Evolutionary conservation across 2,888 invertebrate genomes (phyloP), one percentile per base, ranked within the genome.

Genomic region (Ennomos erosarius): DNA sequence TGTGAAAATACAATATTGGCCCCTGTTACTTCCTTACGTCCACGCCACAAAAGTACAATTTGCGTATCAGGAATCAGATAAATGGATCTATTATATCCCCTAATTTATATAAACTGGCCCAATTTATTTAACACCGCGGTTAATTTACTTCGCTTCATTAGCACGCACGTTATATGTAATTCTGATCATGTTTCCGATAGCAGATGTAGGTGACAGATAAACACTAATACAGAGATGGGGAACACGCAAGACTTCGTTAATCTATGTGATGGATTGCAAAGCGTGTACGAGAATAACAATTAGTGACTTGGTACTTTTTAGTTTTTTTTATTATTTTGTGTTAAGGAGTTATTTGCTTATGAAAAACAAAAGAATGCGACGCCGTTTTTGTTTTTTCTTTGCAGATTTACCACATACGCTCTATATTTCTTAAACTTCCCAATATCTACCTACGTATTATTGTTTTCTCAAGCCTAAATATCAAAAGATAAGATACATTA

Each of bases 121-220:
- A 39, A 51, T 51, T 57, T 43, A 52, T 26, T 42, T 26, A 42
- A 50, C 49, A 36, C 35, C 11, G 10, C 46, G 13, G 33, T 43
- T 52, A 52, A 48, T 58, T 43, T 47, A 50, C 39, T 49, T 45
- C 8, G 33, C 37, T 51, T 37, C 33, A 52, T 43, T 43, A 43
- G n/a, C 45, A 47, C 57, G 48, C 50, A 50, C 44, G 11, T 44
- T 55, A 48, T 10, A 50, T 36, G 13, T 43, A 44, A 26, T 52
- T 51, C 26, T 8, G 42, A 53, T 53, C 53, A 49, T 36, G 42
- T 50, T 53, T 13, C 42, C 33, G 54, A 55, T 59, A 55, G 9
- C 16, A 59, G 54, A 55, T 55, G 38, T 51, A 51, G 55, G 55
- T 47, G 46, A 47, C 59, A 34, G 55, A 59, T 59, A 53, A n/a